Conservation (phyloP, 2,113 vertebrate species). For the Puntigrus tetrazona region DNA sequence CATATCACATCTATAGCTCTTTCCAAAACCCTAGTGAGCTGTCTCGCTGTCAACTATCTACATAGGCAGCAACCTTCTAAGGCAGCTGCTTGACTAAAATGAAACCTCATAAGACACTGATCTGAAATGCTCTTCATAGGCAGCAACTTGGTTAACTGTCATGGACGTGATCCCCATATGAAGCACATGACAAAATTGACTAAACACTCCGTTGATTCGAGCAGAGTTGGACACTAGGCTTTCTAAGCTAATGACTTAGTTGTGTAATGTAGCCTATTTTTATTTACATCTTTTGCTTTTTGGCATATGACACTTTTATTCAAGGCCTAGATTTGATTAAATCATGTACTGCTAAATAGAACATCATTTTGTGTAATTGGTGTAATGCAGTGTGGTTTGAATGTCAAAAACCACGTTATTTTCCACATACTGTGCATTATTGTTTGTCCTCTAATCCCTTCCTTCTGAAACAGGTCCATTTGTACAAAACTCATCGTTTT, state of each 20-base stretch:
- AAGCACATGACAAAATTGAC: neutral
- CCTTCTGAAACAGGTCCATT: no score
- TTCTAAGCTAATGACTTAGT: neutral
- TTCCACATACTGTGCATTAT: no score
- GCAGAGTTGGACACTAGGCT: neutral
- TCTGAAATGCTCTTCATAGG: slow-evolving; percentile 7
- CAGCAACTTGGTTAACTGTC: neutral
- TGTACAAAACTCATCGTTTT: no score
- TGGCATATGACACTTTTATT: neutral
- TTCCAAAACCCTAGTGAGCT: slow-evolving; percentile 23
- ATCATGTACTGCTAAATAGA: no score
- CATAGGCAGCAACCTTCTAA: neutral
- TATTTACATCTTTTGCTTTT: neutral
- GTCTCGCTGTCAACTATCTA: neutral
- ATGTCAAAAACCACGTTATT: no score
- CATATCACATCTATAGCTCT: neutral
- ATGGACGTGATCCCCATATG: neutral
- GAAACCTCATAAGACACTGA: slow-evolving; percentile 21
- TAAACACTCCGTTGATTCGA: neutral
- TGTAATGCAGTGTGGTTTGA: no score
- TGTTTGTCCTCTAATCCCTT: no score
- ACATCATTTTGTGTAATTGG: no score
- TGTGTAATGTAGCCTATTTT: neutral
- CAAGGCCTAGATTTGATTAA: neutral
- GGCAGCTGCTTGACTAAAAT: neutral